A percentile compares a stretch with the other conserved stretches of the same genome.
Evolutionary conservation across 2,888 invertebrate genomes (phyloP).

Genomic region (Aethes cnicana): DNA sequence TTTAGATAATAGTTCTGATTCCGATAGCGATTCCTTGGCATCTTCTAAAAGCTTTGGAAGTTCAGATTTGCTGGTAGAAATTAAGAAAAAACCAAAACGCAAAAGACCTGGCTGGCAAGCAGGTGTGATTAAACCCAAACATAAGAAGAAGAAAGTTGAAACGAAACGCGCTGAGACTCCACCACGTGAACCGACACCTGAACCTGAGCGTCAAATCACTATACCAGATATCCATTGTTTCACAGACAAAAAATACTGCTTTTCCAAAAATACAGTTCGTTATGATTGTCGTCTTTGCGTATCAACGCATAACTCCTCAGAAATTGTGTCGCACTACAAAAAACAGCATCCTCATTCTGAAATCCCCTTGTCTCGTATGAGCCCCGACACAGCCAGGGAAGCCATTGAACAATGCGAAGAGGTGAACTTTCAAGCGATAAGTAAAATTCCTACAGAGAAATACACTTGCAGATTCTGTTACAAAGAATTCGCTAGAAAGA

Average conservation of each 20-base stretch:
- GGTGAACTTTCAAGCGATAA: slow-evolving; percentile 58
- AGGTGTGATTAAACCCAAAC: slow-evolving; percentile 67
- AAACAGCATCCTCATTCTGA: slow-evolving; percentile 85
- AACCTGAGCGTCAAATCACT: slow-evolving; percentile 33
- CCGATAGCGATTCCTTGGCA: slow-evolving; percentile 57
- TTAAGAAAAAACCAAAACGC: slow-evolving; percentile 59
- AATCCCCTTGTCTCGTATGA: slow-evolving; percentile 84
- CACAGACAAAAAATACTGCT: slow-evolving; percentile 71
- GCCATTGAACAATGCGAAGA: slow-evolving; percentile 81
- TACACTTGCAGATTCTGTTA: slow-evolving; percentile 71
- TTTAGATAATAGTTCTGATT: slow-evolving; percentile 49
- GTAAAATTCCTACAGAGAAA: slow-evolving; percentile 58
- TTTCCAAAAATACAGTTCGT: slow-evolving; percentile 53
- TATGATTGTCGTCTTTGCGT: slow-evolving; percentile 84
- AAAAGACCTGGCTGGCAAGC: slow-evolving; percentile 61
- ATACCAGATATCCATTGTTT: slow-evolving; percentile 58
- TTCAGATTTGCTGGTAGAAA: slow-evolving; percentile 52
- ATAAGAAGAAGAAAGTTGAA: slow-evolving; percentile 57
- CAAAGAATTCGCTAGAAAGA: slow-evolving; percentile 57
- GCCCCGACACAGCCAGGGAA: slow-evolving; percentile 71
- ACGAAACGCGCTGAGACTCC: slow-evolving; percentile 35
- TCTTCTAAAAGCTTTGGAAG: slow-evolving; percentile 61
- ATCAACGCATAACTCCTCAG: slow-evolving; percentile 71
- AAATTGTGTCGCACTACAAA: slow-evolving; percentile 86
- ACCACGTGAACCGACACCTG: slow-evolving; percentile 23